Conservation (phyloP, 1,140 invertebrate genomes). For the Conus ventricosus region DNA sequence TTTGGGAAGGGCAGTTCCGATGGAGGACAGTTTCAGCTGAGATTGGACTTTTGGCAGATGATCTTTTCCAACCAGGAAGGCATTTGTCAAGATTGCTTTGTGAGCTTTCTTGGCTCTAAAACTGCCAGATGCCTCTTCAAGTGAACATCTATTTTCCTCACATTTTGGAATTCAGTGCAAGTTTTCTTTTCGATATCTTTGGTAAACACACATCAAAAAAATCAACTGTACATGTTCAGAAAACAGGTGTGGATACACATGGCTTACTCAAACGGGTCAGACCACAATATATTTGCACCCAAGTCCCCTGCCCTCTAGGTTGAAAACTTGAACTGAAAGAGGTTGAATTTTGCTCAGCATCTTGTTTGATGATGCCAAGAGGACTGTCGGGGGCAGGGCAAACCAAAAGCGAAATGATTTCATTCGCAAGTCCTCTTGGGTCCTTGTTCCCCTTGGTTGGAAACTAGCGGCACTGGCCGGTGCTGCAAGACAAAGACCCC, state of each 20-base stretch:
- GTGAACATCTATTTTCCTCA: not conserved
- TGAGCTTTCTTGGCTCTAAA: not conserved
- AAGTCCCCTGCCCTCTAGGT: not conserved
- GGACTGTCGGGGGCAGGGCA: not conserved
- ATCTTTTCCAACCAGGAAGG: not conserved
- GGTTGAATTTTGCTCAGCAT: slow-evolving; percentile 6
- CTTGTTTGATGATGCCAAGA: not conserved
- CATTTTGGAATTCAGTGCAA: not conserved
- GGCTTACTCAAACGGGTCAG: not conserved
- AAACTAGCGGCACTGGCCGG: not conserved
- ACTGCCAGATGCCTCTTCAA: not conserved
- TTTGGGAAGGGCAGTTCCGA: not conserved
- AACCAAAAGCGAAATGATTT: not conserved
- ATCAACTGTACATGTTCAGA: not conserved
- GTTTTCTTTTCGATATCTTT: not conserved
- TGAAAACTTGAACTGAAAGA: slow-evolving; percentile 27
- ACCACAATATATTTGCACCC: not conserved
- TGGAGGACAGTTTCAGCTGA: slow-evolving; percentile 7
- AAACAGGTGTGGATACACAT: not conserved
- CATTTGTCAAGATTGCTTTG: not conserved
- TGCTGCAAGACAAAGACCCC: not conserved
- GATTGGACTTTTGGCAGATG: not conserved
- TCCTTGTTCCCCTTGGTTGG: not conserved
- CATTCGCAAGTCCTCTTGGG: not conserved
- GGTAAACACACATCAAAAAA: not conserved